Evolutionary conservation across 2,113 vertebrate species (phyloP).

Genomic region (Nerophis lumbriciformis): DNA sequence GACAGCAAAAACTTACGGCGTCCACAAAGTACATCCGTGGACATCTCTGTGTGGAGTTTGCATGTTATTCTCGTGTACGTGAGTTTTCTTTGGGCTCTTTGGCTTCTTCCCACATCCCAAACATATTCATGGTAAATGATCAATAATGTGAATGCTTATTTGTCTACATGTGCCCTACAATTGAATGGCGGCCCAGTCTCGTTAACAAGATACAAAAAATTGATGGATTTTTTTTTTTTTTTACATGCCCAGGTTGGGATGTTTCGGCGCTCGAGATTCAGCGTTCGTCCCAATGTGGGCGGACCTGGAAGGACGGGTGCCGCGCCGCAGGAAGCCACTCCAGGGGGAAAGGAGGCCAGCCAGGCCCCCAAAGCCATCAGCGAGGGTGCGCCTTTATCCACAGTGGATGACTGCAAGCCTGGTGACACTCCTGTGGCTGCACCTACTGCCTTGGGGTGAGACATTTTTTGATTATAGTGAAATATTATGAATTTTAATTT

Average conservation of each 20-base stretch:
- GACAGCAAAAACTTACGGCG: no score
- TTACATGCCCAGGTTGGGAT: constrained; percentile 62
- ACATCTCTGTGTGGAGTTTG: no score
- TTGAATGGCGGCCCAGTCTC: no score
- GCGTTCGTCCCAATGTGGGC: constrained; percentile 80
- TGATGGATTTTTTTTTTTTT: no score
- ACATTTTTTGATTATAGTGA: neutral
- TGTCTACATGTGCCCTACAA: no score
- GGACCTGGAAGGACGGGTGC: constrained; percentile 47
- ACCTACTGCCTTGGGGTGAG: constrained; percentile 35
- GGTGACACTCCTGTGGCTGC: constrained; percentile 21
- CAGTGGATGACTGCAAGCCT: constrained; percentile 15
- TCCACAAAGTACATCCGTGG: no score
- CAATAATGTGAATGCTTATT: no score
- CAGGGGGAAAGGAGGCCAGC: constrained; percentile 23
- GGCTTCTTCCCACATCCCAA: no score
- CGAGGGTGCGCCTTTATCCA: constrained; percentile 2
- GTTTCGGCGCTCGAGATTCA: constrained; percentile 88
- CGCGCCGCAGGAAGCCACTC: constrained; percentile 38
- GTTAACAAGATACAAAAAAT: no score
- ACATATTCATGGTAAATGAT: no score
- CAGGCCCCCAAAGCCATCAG: constrained; percentile 8
- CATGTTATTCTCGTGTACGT: no score
- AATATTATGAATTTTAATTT: neutral
- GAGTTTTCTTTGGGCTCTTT: no score